phyloP scores from a whole-genome alignment of 1,140 invertebrate species.

The Goniozus legneri region DNA sequence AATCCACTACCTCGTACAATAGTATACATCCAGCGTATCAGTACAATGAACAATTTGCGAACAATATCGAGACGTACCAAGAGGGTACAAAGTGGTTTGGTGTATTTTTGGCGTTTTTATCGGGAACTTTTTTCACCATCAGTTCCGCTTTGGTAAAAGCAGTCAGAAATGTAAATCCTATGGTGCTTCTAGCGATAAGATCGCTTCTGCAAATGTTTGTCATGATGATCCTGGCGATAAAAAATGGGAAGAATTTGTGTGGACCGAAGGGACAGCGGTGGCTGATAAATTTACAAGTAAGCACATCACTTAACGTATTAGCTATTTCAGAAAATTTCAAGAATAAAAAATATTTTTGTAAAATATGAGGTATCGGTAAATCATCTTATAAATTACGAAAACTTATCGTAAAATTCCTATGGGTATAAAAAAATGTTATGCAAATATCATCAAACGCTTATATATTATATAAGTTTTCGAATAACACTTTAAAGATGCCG shows the following conservation, averaged over 20 bases:
- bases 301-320: slow-evolving; percentile 6
- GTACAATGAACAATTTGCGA: slow-evolving; percentile 44
- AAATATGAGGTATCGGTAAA: neutral
- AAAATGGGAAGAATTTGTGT: slow-evolving; percentile 37
- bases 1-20: slow-evolving; percentile 41
- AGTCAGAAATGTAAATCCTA: slow-evolving; percentile 50
- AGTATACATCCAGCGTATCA: slow-evolving; percentile 46
- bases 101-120: slow-evolving; percentile 52
- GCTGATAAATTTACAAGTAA: slow-evolving; percentile 51
- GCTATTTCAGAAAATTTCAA: neutral
- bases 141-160: slow-evolving; percentile 54
- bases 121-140: slow-evolving; percentile 55
- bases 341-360: neutral
- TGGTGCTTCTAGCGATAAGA: slow-evolving; percentile 52
- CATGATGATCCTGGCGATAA: slow-evolving; percentile 42
- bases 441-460: too few species aligned
- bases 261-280: slow-evolving; percentile 49
- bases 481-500: too few species aligned
- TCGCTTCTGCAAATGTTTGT: slow-evolving; percentile 48
- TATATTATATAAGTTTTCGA: too few species aligned
- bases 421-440: too few species aligned
- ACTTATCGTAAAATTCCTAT: too few species aligned
- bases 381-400: too few species aligned
- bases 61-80: slow-evolving; percentile 42
- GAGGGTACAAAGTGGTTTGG: slow-evolving; percentile 52